These are phyloP conservation scores for Salticus scenicus DNA, from an alignment of 2,888 invertebrate species.

Conservation along the genomic window DNA sequence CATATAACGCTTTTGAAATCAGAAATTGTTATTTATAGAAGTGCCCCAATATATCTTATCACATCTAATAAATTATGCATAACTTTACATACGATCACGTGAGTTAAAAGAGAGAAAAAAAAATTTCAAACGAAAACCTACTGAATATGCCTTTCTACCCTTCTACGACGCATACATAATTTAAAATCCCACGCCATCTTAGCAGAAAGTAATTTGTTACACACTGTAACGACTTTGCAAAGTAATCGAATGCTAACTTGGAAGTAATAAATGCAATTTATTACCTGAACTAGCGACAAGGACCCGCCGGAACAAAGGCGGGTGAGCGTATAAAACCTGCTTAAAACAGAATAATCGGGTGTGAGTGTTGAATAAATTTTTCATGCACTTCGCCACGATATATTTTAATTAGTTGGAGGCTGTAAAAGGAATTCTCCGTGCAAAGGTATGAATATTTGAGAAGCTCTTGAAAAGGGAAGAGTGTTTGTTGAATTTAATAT, in stretches of 20 bases:
- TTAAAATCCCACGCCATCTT: constrained; percentile 46
- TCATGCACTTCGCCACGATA: constrained; percentile 57
- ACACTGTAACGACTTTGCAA: constrained; percentile 25
- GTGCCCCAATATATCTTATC: too few species aligned
- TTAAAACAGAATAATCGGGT: constrained; percentile 46
- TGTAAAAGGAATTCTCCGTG: constrained; percentile 46
- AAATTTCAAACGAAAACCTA: too few species aligned
- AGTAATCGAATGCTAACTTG: constrained; percentile 67
- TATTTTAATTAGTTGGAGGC: constrained; percentile 65
- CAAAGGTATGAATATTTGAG: constrained; percentile 61
- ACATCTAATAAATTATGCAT: too few species aligned
- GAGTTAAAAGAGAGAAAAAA: too few species aligned
- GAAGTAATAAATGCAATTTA: constrained; percentile 69
- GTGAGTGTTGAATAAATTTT: constrained; percentile 59
- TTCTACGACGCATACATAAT: constrained; percentile 44
- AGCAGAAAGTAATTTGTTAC: constrained; percentile 64
- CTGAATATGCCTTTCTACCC: neutral
- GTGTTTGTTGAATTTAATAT: constrained; percentile 65
- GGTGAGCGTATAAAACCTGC: constrained; percentile 39
- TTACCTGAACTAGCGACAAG: constrained; percentile 54
- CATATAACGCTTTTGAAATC: too few species aligned
- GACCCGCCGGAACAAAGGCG: constrained; percentile 41
- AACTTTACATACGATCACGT: too few species aligned
- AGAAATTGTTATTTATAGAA: too few species aligned
- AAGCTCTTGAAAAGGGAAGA: constrained; percentile 6